Evolutionary conservation across 2,797 vertebrate species (phyloP).

Genomic region (Thamnophis elegans): DNA sequence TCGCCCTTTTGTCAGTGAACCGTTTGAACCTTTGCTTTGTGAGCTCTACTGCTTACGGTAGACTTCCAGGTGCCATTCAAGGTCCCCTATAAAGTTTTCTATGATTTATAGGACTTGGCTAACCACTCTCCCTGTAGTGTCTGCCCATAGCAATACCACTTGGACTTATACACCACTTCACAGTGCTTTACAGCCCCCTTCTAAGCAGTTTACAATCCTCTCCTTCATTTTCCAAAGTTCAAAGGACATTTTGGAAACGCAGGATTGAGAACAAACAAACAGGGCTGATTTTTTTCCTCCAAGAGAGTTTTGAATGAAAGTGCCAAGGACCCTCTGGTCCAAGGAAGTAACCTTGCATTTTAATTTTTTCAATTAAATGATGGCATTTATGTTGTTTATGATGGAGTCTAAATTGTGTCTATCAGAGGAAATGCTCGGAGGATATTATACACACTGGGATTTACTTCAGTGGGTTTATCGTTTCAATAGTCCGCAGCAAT

Average conservation of each 20-base stretch:
- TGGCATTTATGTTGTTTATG: no score
- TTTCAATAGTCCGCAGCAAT: neutral
- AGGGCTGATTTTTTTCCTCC: neutral
- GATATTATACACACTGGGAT: neutral
- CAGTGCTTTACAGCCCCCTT: no score
- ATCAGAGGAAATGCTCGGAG: neutral
- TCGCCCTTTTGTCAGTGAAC: no score
- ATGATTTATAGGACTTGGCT: neutral
- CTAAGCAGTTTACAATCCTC: conserved; percentile 10
- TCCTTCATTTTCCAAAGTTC: neutral
- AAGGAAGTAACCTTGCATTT: neutral
- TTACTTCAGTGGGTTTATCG: neutral
- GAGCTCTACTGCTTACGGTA: neutral
- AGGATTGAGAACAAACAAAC: neutral
- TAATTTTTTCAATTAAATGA: neutral
- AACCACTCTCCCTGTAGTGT: neutral
- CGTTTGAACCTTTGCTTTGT: neutral
- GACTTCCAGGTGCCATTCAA: neutral
- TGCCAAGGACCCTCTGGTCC: neutral
- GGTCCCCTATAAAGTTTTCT: neutral
- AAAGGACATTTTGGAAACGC: conserved; percentile 27
- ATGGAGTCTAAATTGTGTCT: neutral
- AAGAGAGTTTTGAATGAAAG: neutral
- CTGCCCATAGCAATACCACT: no score
- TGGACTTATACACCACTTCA: no score